phyloP scores from a whole-genome alignment of 2,888 invertebrate genomes.

The Heteromurus nitidus region DNA sequence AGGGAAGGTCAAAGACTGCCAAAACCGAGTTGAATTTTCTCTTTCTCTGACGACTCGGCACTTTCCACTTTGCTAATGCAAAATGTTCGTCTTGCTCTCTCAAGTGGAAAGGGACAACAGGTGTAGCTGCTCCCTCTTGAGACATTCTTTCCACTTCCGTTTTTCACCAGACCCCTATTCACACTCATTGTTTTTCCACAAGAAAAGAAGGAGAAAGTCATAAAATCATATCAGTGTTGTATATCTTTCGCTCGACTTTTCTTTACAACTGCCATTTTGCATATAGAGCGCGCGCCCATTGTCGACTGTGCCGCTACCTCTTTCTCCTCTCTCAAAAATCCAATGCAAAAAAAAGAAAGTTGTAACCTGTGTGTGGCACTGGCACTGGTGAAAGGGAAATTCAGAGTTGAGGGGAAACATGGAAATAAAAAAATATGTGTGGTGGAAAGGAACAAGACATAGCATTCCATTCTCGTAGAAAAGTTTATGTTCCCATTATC shows the following conservation, averaged over 20 bases:
- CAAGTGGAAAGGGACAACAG: too few species aligned
- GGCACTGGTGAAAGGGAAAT: background rate
- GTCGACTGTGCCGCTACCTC: too few species aligned
- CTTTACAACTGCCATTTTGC: background rate
- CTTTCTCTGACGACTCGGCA: too few species aligned
- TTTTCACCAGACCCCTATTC: background rate
- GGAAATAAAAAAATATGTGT: background rate
- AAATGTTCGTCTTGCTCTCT: too few species aligned
- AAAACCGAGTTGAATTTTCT: too few species aligned
- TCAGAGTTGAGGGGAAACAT: background rate
- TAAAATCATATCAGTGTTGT: background rate
- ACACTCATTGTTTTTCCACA: background rate
- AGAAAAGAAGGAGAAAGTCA: background rate
- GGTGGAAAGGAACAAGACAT: background rate
- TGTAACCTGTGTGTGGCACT: too few species aligned
- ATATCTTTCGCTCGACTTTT: background rate
- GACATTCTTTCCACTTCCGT: background rate
- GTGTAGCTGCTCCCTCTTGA: too few species aligned
- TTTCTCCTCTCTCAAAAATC: too few species aligned
- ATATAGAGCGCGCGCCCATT: too few species aligned
- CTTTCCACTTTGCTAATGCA: too few species aligned
- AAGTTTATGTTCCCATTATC: slow-evolving; percentile 1
- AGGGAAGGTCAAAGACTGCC: too few species aligned
- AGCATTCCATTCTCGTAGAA: background rate
- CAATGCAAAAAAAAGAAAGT: too few species aligned